Percentiles rank a stretch among this genome's conserved stretches.
Evolutionary conservation across 2,888 invertebrate species (phyloP).

Genomic region (Maniola hyperantus): DNA sequence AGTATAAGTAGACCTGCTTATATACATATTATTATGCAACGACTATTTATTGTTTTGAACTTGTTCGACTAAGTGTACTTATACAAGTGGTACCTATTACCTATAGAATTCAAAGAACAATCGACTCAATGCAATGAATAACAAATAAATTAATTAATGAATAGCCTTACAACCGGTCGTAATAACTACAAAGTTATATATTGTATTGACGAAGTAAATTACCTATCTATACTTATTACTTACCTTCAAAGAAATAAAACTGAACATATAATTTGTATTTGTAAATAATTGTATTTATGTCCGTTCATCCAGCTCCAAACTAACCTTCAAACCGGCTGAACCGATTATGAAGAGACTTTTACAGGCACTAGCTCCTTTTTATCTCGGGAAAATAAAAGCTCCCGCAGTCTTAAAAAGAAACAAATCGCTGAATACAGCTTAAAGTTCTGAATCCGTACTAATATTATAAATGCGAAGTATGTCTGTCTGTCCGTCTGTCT

Average conservation of each 20-base stretch:
- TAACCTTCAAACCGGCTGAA: too few relatives aligned
- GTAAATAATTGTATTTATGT: too few relatives aligned
- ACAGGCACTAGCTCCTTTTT: not conserved
- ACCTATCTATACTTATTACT: not conserved
- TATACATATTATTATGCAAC: not conserved
- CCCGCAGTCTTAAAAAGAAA: too few relatives aligned
- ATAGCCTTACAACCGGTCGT: not conserved
- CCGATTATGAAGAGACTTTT: not conserved
- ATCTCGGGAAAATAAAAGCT: not conserved
- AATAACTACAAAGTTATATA: not conserved
- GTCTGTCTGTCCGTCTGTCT: too few relatives aligned
- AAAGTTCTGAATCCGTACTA: too few relatives aligned
- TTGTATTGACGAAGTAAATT: not conserved
- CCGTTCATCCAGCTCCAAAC: too few relatives aligned
- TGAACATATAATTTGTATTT: too few relatives aligned
- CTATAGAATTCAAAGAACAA: slow-evolving; percentile 3
- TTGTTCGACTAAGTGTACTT: not conserved
- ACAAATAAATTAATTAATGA: not conserved
- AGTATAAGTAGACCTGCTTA: too few relatives aligned
- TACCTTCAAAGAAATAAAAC: too few relatives aligned
- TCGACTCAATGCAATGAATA: not conserved
- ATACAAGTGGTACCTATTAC: not conserved
- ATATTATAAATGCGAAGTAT: too few relatives aligned
- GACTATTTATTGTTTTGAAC: slow-evolving; percentile 2
- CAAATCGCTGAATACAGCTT: not conserved